Evolutionary conservation across 1,140 invertebrate species (phyloP), one percentile per base, ranked within the genome.

Genomic region (Bactericera cockerelli): DNA sequence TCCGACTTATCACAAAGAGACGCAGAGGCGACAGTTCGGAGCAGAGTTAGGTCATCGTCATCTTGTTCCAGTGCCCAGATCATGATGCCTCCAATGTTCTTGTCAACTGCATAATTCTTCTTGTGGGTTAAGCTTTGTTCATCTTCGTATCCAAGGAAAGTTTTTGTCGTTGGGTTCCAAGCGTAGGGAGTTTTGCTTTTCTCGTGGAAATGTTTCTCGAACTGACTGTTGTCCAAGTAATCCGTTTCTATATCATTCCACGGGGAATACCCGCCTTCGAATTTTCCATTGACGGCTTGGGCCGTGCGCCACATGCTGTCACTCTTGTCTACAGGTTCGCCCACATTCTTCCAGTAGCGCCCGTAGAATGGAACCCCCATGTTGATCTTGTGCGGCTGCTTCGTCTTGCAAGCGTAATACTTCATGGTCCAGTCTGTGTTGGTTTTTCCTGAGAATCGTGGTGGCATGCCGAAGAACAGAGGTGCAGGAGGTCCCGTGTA

Each of bases 391-490:
- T 59, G 31, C 6, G 63, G 63, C 14, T n/a, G 8, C 26, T 63
- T 53, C 1, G 42, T 36, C 16, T 63, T 63, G 25, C 63, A 64
- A 1, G 57, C 56, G 38, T 64, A 64, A 22, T 62, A 57, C 39
- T 64, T 64, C 25, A 64, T 60, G 6, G 63, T 58, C 63, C 63
- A 64, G 14, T 64, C 59, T 8, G 60, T 56, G 59, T 64, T 64
- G 2, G 56, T 56, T 36, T 64, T 64, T 1, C 63, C 63, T 11
- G 63, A 64, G 53, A 58, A 64, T 21, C 61, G 49, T 19, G 42
- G 31, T 1, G 63, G 63, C 42, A 58, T 58, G 24, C 59, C 61
- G 54, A 58, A 58, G n/a, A 60, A 56, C 11, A 64, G 26, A 0
- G 63, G 63, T 1, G 63, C 25, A 2, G 59, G 59, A n/a, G 63